A percentile compares a stretch with the other conserved stretches of the same genome.
These are phyloP conservation scores for Archips xylosteana DNA, from an alignment of 2,888 invertebrate genomes.

Conservation along the genomic window DNA sequence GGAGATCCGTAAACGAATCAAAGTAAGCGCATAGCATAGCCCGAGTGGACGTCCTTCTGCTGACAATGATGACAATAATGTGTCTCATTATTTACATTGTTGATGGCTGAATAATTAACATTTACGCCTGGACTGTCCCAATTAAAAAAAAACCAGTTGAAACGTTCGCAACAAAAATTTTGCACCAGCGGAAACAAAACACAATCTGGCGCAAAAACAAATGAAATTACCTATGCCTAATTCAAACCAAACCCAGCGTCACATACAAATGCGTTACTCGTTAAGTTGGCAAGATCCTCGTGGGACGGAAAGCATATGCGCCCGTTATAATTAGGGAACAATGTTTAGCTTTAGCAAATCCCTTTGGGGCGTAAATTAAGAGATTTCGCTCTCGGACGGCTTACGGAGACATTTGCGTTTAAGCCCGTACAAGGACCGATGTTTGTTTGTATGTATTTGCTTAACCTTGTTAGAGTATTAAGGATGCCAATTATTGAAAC, in stretches of 20 bases:
- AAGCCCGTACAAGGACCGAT: slow-evolving; percentile 62
- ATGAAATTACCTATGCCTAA: slow-evolving; percentile 44
- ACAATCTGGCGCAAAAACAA: slow-evolving; percentile 10
- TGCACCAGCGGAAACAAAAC: background rate
- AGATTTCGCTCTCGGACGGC: slow-evolving; percentile 77
- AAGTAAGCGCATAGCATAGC: no score
- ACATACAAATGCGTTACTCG: slow-evolving; percentile 61
- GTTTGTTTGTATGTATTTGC: slow-evolving; percentile 63
- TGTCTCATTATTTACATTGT: no score
- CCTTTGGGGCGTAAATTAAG: slow-evolving; percentile 85
- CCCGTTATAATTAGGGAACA: slow-evolving; percentile 85
- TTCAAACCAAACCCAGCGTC: slow-evolving; percentile 42
- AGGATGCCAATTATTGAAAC: slow-evolving; percentile 44
- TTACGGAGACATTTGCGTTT: slow-evolving; percentile 77
- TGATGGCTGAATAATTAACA: no score
- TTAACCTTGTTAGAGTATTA: slow-evolving; percentile 57
- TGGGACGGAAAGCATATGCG: slow-evolving; percentile 80
- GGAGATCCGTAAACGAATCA: no score
- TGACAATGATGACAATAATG: no score
- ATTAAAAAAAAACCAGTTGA: background rate
- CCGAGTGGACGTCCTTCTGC: no score
- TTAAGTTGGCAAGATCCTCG: slow-evolving; percentile 77
- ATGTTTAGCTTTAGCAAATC: slow-evolving; percentile 85
- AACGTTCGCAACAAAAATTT: background rate
- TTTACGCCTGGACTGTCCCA: no score